phyloP scores from a whole-genome alignment of 2,113 vertebrate species.

The Dryoscopus gambensis region DNA sequence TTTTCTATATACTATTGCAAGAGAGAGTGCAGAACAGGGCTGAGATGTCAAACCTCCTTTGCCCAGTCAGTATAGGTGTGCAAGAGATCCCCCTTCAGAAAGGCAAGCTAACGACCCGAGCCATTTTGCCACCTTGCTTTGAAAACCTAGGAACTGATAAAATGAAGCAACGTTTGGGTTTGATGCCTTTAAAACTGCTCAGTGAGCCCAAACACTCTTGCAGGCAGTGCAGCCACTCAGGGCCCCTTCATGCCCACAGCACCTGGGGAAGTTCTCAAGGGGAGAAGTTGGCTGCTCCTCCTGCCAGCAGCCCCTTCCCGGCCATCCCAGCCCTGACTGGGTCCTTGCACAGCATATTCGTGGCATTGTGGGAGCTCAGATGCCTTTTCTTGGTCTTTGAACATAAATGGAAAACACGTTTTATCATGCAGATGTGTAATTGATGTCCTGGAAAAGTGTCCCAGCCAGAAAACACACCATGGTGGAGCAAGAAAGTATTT shows the following conservation, averaged over 20 bases:
- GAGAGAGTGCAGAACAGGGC: rapidly evolving
- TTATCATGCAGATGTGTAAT: background rate
- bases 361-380: background rate
- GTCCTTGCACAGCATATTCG: background rate
- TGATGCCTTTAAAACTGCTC: background rate
- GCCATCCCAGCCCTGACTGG: background rate
- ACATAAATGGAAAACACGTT: background rate
- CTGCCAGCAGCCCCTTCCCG: background rate
- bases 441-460: background rate
- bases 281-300: rapidly evolving
- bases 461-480: background rate
- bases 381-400: background rate
- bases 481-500: background rate
- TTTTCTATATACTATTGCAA: background rate
- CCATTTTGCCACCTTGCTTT: background rate
- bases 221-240: background rate
- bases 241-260: no score
- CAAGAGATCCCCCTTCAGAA: background rate
- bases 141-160: background rate
- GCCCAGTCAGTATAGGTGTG: no score
- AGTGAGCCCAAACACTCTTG: background rate
- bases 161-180: background rate
- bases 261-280: background rate
- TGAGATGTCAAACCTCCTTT: background rate
- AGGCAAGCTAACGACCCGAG: rapidly evolving